Conservation (phyloP, 2,888 invertebrate species). For the Tipula unca region DNA sequence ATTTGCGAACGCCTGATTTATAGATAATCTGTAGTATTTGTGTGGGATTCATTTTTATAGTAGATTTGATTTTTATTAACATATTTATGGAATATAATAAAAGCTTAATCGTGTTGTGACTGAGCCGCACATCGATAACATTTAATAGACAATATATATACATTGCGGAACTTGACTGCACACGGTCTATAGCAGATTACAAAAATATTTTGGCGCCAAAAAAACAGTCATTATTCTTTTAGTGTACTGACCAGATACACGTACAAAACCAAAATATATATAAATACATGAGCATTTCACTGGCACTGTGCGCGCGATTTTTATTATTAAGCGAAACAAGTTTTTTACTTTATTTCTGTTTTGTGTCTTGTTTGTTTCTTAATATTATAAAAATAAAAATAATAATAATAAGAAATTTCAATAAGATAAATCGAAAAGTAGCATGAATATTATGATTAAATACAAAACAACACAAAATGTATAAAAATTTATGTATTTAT, state of each 20-base stretch:
- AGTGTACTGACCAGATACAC: background rate
- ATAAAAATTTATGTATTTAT: slow-evolving; percentile 14
- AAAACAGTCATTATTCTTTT: background rate
- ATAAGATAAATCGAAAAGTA: slow-evolving; percentile 8
- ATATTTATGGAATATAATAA: background rate
- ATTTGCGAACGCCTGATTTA: background rate
- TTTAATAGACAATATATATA: background rate
- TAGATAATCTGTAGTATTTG: background rate
- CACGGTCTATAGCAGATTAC: background rate
- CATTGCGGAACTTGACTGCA: background rate
- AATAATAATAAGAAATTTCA: background rate
- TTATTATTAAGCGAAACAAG: background rate
- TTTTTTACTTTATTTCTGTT: background rate
- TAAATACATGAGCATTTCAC: background rate
- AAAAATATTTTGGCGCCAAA: background rate
- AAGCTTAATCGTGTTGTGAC: background rate
- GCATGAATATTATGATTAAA: slow-evolving; percentile 14
- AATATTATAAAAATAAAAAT: background rate
- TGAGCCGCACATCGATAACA: background rate
- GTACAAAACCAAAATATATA: background rate
- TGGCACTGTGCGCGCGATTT: background rate
- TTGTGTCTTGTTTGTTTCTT: slow-evolving; percentile 8
- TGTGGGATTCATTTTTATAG: background rate
- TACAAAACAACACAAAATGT: slow-evolving; percentile 8
- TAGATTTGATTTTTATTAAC: background rate